A percentile compares a stretch with the other conserved stretches of the same genome.
These are phyloP conservation scores for Lathronympha strigana DNA, from an alignment of 2,888 invertebrate genomes.

Conservation along the genomic window DNA sequence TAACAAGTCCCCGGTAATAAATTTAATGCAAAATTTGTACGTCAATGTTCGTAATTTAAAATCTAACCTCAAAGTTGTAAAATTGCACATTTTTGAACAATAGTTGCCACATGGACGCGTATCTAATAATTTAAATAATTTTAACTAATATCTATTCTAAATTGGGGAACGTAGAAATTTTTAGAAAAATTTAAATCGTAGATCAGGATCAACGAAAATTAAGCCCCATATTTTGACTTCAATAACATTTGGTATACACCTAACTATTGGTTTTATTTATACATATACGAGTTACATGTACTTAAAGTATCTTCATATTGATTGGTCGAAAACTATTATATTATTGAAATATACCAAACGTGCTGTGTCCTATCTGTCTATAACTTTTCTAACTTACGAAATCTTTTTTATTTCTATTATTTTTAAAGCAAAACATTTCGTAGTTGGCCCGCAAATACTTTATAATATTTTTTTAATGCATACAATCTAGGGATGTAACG, in stretches of 20 bases:
- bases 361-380: neutral
- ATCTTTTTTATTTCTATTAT: neutral
- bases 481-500: no score
- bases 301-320: neutral
- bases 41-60: slow-evolving; percentile 8
- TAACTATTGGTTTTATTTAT: no score
- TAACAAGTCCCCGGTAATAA: slow-evolving; percentile 4
- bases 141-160: slow-evolving; percentile 15
- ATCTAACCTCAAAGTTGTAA: slow-evolving; percentile 3
- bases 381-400: neutral
- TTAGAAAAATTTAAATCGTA: neutral
- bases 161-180: neutral
- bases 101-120: neutral
- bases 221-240: neutral
- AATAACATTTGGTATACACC: slow-evolving; percentile 18
- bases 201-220: neutral
- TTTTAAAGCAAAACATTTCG: neutral
- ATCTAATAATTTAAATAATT: slow-evolving; percentile 29
- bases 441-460: neutral
- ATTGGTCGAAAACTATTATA: neutral
- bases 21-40: slow-evolving; percentile 35
- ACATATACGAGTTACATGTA: neutral
- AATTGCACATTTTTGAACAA: slow-evolving; percentile 37
- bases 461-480: no score
- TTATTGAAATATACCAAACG: neutral